These are phyloP conservation scores for Drosophila paulistorum DNA, from an alignment of 1,140 invertebrate genomes.

Conservation along the genomic window DNA sequence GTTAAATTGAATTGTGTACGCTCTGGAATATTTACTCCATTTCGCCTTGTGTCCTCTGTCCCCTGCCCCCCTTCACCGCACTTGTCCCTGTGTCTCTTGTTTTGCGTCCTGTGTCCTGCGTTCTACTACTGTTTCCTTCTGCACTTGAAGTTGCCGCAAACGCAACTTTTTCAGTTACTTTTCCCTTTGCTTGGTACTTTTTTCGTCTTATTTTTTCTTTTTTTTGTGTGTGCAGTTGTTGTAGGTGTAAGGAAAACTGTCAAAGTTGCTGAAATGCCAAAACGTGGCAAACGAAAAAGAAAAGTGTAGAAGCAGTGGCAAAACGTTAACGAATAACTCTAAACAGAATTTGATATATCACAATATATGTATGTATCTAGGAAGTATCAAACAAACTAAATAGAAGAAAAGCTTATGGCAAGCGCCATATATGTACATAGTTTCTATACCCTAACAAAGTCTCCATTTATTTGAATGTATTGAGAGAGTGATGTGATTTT, in stretches of 20 bases:
- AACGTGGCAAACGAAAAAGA: constrained; percentile 13
- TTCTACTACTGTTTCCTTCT: constrained; percentile 16
- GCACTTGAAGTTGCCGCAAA: constrained; percentile 62
- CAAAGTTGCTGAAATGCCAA: constrained; percentile 61
- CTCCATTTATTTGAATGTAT: not conserved
- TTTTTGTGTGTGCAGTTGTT: constrained; percentile 23
- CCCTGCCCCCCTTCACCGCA: too few relatives aligned
- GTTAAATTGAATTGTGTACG: constrained; percentile 78
- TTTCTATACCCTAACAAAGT: not conserved
- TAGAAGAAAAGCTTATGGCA: not conserved
- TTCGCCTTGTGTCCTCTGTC: constrained; percentile 11
- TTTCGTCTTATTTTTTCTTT: constrained; percentile 5
- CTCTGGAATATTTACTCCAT: constrained; percentile 38
- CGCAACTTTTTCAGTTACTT: constrained; percentile 64
- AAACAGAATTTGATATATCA: constrained; percentile 6
- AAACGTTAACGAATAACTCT: constrained; percentile 1
- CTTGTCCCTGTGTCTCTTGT: constrained; percentile 6
- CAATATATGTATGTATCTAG: not conserved
- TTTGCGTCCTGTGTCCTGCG: constrained; percentile 25
- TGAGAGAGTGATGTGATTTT: too few relatives aligned
- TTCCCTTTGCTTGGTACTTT: constrained; percentile 15
- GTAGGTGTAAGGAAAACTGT: constrained; percentile 64
- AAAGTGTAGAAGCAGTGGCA: not conserved
- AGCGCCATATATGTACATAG: too few relatives aligned
- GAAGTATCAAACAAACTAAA: not conserved